phyloP scores from a whole-genome alignment of 2,888 invertebrate species.

The Patella depressa region DNA sequence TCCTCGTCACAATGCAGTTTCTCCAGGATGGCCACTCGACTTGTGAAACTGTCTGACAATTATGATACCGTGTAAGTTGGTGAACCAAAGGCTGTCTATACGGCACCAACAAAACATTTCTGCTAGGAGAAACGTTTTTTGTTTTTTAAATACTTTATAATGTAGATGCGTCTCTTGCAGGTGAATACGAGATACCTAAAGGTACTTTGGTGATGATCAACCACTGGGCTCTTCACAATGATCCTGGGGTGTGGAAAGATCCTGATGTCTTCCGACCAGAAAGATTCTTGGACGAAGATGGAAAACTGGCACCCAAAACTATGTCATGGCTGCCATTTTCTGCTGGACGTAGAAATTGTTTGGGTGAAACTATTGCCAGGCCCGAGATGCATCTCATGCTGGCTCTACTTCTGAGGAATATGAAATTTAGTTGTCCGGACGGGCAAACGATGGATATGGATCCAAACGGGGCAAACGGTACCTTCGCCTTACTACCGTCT shows the following conservation, averaged over 20 bases:
- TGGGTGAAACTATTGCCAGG: constrained; percentile 35
- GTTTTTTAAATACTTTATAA: too few relatives aligned
- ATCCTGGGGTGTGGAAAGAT: constrained; percentile 51
- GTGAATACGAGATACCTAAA: constrained; percentile 49
- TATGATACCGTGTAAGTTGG: too few relatives aligned
- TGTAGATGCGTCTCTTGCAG: constrained; percentile 27
- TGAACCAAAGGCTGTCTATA: too few relatives aligned
- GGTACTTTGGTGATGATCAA: constrained; percentile 51
- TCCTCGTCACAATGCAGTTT: too few relatives aligned
- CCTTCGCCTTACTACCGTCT: neutral
- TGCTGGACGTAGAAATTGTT: constrained; percentile 39
- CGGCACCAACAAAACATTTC: too few relatives aligned
- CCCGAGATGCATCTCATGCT: constrained; percentile 29
- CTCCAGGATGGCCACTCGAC: too few relatives aligned
- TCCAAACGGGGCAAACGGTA: neutral
- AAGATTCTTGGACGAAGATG: constrained; percentile 50
- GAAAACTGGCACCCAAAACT: constrained; percentile 49
- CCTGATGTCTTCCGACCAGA: constrained; percentile 53
- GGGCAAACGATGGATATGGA: neutral
- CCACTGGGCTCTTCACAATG: constrained; percentile 51
- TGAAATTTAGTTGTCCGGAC: constrained; percentile 17
- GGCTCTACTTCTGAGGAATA: constrained; percentile 28
- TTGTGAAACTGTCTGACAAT: too few relatives aligned
- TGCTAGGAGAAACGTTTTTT: too few relatives aligned
- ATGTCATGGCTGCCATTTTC: constrained; percentile 59